phyloP scores from a whole-genome alignment of 2,113 vertebrate genomes.

The Dermatemys mawii region DNA sequence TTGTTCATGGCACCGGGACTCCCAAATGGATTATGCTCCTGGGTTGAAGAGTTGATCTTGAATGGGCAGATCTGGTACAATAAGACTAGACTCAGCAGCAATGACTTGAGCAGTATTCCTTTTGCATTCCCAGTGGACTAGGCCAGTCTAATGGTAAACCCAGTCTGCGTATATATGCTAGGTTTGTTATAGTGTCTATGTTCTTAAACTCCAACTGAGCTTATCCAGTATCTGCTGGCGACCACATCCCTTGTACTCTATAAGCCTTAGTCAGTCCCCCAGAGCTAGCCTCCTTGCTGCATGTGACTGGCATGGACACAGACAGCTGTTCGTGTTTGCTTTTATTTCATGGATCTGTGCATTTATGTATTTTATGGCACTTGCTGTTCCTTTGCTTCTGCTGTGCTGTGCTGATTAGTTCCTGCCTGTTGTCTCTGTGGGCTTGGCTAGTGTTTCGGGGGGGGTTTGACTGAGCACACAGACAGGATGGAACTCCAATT shows the following conservation, averaged over 20 bases:
- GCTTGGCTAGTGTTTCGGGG: fast-evolving
- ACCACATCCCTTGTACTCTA: neutral
- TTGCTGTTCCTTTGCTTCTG: neutral
- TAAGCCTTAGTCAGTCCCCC: neutral
- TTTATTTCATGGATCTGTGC: neutral
- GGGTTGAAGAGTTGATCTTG: neutral
- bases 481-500: neutral
- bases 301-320: fast-evolving
- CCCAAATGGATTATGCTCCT: neutral
- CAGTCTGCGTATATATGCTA: fast-evolving
- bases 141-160: neutral
- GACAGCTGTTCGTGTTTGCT: neutral
- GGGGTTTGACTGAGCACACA: neutral
- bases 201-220: neutral
- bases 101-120: neutral
- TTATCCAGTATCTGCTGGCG: fast-evolving
- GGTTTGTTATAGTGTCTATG: neutral
- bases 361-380: fast-evolving
- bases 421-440: neutral
- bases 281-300: fast-evolving
- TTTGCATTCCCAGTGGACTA: neutral
- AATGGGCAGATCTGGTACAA: neutral
- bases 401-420: fast-evolving
- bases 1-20: neutral
- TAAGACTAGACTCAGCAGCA: neutral